phyloP scores from a whole-genome alignment of 2,797 vertebrate genomes.

The Lithobates pipiens region DNA sequence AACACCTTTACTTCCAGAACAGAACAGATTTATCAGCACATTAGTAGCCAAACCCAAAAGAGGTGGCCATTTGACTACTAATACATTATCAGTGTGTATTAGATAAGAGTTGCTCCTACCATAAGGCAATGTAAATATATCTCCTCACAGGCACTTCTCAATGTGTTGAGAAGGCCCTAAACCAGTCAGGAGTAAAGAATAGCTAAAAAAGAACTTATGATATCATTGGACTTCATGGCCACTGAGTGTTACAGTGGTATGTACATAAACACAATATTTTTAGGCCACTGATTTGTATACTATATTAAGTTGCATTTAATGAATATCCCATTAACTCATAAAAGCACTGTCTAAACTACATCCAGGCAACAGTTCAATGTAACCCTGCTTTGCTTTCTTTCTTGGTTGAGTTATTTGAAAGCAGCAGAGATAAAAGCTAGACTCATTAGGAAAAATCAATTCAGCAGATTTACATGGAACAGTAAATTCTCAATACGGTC shows the following conservation, averaged over 20 bases:
- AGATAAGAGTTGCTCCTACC: too few species aligned
- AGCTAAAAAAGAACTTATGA: too few species aligned
- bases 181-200: too few species aligned
- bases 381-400: not conserved
- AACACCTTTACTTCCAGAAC: too few species aligned
- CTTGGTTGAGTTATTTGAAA: not conserved
- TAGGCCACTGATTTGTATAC: not conserved
- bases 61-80: too few species aligned
- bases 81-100: too few species aligned
- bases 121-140: too few species aligned
- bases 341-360: not conserved
- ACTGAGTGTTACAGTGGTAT: not conserved
- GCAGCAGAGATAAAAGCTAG: not conserved
- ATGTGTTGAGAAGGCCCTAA: too few species aligned
- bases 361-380: not conserved
- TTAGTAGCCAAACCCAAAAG: too few species aligned
- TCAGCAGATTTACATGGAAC: not conserved
- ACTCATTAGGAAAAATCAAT: constrained; percentile 2
- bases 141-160: too few species aligned
- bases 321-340: not conserved
- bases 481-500: not conserved
- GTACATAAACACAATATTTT: not conserved
- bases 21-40: too few species aligned
- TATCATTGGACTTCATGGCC: too few species aligned
- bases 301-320: not conserved